Conservation (phyloP, 2,888 invertebrate genomes). For the Abrostola tripartita region DNA sequence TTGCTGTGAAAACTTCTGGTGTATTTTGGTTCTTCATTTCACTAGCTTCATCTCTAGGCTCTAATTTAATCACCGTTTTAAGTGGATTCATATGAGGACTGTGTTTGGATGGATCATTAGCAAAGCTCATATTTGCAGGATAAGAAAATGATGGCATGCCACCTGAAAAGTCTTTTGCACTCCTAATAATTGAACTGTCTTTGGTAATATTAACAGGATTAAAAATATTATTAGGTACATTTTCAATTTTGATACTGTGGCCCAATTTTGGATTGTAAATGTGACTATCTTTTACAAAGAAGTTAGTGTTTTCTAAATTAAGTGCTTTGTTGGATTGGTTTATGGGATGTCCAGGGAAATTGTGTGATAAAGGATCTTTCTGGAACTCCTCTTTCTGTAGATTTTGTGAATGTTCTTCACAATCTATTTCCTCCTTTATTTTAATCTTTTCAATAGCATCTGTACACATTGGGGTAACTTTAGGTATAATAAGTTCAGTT, state of each 20-base stretch:
- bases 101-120: conserved; percentile 81
- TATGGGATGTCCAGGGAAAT: conserved; percentile 76
- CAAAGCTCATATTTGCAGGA: conserved; percentile 78
- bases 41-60: conserved; percentile 83
- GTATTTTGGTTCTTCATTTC: conserved; percentile 84
- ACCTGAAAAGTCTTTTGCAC: conserved; percentile 79
- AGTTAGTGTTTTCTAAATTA: conserved; percentile 83
- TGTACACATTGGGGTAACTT: conserved; percentile 87
- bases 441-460: conserved; percentile 84
- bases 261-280: conserved; percentile 81
- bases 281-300: conserved; percentile 84
- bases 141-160: conserved; percentile 81
- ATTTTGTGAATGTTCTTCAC: conserved; percentile 79
- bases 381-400: conserved; percentile 83
- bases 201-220: conserved; percentile 82
- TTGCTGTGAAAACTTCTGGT: conserved; percentile 86
- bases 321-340: conserved; percentile 80
- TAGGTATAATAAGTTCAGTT: conserved; percentile 90
- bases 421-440: conserved; percentile 86
- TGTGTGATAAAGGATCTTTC: conserved; percentile 84
- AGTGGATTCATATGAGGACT: conserved; percentile 82
- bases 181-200: conserved; percentile 81
- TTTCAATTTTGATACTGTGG: conserved; percentile 84
- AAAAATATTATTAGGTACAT: conserved; percentile 79
- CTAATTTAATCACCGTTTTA: conserved; percentile 85